phyloP scores from a whole-genome alignment of 2,888 invertebrate genomes.

The Caenorhabditis sp. region DNA sequence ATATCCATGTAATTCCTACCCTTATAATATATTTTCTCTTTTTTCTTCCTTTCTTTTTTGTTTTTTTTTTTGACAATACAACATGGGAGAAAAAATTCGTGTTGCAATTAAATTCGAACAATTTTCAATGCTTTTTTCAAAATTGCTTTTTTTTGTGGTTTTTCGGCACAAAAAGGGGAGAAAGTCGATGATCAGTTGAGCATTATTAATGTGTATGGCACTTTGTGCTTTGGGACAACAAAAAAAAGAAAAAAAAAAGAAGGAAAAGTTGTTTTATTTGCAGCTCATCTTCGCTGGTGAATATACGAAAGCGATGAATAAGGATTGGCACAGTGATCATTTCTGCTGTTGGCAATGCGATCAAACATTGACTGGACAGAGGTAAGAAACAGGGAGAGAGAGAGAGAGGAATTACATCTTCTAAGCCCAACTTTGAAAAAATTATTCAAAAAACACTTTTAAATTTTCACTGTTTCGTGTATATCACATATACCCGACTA shows the following conservation, averaged over 20 bases:
- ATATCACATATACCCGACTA: too few species aligned
- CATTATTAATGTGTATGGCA: neutral
- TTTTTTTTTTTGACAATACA: neutral
- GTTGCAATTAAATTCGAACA: neutral
- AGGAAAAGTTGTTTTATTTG: conserved; percentile 61
- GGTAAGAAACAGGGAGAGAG: conserved; percentile 16
- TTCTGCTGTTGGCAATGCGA: conserved; percentile 99
- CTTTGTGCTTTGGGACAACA: too few species aligned
- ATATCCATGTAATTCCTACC: too few species aligned
- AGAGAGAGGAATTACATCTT: neutral
- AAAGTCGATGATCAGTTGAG: neutral
- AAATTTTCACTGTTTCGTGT: too few species aligned
- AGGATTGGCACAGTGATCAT: conserved; percentile 99
- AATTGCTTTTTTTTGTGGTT: neutral
- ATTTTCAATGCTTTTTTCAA: neutral
- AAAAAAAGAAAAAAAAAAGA: too few species aligned
- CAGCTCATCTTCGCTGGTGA: conserved; percentile 99
- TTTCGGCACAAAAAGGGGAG: neutral
- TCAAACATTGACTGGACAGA: conserved; percentile 83
- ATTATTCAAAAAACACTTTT: neutral
- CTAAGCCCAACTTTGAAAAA: neutral
- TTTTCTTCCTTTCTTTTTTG: neutral
- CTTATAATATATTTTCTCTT: neutral
- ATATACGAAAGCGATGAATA: conserved; percentile 99
- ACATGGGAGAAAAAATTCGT: neutral